Conservation (phyloP, 2,797 vertebrate genomes). For the Erethizon dorsatum region DNA sequence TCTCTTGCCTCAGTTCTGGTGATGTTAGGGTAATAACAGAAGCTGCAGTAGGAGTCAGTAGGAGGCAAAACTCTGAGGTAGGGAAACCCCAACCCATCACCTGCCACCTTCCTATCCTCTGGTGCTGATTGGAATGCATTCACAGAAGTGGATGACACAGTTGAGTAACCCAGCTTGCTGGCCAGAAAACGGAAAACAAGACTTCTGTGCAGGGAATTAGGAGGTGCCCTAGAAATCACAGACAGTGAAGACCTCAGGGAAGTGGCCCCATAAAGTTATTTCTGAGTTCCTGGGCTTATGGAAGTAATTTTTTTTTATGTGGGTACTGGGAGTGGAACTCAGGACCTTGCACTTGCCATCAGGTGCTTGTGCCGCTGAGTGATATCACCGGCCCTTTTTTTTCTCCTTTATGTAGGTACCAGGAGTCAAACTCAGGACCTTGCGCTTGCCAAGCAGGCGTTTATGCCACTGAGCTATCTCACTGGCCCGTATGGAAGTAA, state of each 20-base stretch:
- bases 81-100: too few relatives aligned
- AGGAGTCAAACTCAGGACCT: too few relatives aligned
- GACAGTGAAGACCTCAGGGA: background rate
- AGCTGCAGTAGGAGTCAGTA: background rate
- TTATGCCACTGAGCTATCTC: too few relatives aligned
- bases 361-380: too few relatives aligned
- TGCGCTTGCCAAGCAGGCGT: too few relatives aligned
- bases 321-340: too few relatives aligned
- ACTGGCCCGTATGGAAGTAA: background rate
- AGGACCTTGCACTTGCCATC: too few relatives aligned
- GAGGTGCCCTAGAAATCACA: background rate
- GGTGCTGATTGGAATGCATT: background rate
- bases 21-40: background rate
- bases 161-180: conserved; percentile 26
- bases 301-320: background rate
- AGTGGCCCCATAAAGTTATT: conserved; percentile 35
- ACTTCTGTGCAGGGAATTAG: background rate
- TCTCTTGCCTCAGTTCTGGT: background rate
- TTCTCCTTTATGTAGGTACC: too few relatives aligned
- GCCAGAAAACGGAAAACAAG: background rate
- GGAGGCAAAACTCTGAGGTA: background rate
- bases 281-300: conserved; percentile 7
- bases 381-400: too few relatives aligned
- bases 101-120: background rate
- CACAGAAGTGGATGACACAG: background rate